Evolutionary conservation across 2,113 vertebrate genomes (phyloP), one percentile per base, ranked within the genome.

Genomic region (Phainopepla nitens): DNA sequence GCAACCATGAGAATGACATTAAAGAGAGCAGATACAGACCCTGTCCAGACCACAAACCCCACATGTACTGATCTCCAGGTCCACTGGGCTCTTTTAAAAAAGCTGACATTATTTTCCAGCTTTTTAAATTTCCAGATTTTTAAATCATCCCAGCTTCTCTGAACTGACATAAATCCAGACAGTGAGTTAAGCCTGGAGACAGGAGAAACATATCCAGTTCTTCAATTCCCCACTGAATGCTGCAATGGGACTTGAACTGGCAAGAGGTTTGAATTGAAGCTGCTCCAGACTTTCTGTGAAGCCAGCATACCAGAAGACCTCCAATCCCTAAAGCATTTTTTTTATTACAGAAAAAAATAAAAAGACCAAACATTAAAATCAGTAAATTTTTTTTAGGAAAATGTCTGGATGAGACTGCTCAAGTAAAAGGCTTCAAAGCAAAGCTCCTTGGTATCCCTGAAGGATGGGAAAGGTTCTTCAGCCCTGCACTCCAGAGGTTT

Each of bases 131-230:
- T 91, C 82, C 82, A 91, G 47, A 27, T 83, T 96, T 97, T 94
- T 76, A 76, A 94, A 91, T 96, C 95, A 96, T 73, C 75, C 78
- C 79, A 89, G 81, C 21, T 93, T 94, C 60, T 96, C 94, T 94
- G 76, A 82, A 77, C 78, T 82, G 89, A 96, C 94, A 96, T 93
- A 96, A 97, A 96, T 94, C 82, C 92, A 93, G 93, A 95, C 87
- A 92, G 77, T 51, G 91, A 94, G 80, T 90, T 95, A 94, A 96
- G 77, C 70, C 28, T 96, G 93, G 91, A 96, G 96, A 94, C 93
- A 82, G 62, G 66, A 94, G 87, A 94, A 96, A 94, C 66, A 72
- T 65, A 95, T 80, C 87, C 84, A 97, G 66, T 27, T 72, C 53
- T 93, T 87, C 84, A 93, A 61, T 91, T 94, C 94, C 91, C 93